Evolutionary conservation across 2,888 invertebrate species (phyloP).

Genomic region (Adelphocoris suturalis): DNA sequence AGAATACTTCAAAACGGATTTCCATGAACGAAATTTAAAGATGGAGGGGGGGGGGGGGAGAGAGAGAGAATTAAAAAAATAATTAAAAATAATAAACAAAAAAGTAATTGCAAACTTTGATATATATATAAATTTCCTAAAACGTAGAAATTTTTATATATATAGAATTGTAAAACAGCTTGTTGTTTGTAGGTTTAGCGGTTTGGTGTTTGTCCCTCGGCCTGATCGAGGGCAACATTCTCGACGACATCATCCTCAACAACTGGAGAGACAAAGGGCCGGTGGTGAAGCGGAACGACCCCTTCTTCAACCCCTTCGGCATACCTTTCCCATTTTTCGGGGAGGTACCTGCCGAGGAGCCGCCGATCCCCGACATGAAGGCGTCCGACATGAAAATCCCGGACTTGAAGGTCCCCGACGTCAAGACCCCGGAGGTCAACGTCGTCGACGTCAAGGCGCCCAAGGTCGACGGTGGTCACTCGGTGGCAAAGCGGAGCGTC

Average conservation of each 20-base stretch:
- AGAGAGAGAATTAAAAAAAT: too few species aligned
- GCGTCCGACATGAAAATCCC: not conserved
- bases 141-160: too few species aligned
- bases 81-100: too few species aligned
- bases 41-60: too few species aligned
- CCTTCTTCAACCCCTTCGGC: conserved; percentile 57
- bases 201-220: not conserved
- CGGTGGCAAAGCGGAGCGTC: not conserved
- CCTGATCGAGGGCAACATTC: conserved; percentile 1
- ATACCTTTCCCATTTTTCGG: conserved; percentile 49
- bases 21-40: too few species aligned
- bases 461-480: not conserved
- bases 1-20: too few species aligned
- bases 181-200: conserved; percentile 26
- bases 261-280: conserved; percentile 36
- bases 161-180: too few species aligned
- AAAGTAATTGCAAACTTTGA: too few species aligned
- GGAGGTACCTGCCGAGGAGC: not conserved
- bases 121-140: too few species aligned
- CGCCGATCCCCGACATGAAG: not conserved
- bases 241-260: conserved; percentile 44
- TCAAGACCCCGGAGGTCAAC: not conserved
- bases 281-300: conserved; percentile 15
- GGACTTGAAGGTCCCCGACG: not conserved
- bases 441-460: not conserved